These are phyloP conservation scores for Achlya flavicornis DNA, from an alignment of 2,888 invertebrate genomes.

Conservation along the genomic window DNA sequence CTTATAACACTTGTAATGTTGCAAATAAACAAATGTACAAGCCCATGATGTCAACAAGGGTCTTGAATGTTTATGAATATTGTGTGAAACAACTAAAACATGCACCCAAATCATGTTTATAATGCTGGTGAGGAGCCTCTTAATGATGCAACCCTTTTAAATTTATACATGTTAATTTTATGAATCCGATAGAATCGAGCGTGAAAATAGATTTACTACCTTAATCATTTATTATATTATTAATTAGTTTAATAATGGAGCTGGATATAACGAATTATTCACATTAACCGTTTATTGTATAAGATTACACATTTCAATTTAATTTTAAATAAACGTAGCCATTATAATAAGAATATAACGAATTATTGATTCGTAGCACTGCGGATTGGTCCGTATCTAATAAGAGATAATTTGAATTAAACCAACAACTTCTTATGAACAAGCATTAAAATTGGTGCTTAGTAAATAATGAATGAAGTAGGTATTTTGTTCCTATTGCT, in stretches of 20 bases:
- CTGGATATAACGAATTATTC: background rate
- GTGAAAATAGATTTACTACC: background rate
- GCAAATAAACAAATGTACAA: constrained; percentile 48
- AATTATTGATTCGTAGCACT: constrained; percentile 2
- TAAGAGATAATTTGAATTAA: constrained; percentile 5
- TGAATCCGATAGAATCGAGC: background rate
- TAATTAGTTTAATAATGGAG: background rate
- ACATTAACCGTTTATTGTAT: too few relatives aligned
- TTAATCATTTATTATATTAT: background rate
- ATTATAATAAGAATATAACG: too few relatives aligned
- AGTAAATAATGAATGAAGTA: background rate
- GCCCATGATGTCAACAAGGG: constrained; percentile 37
- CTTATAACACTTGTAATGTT: constrained; percentile 46
- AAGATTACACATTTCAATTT: too few relatives aligned
- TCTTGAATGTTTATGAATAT: constrained; percentile 46
- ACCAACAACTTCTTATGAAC: background rate
- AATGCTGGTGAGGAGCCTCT: constrained; percentile 31
- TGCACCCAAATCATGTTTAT: constrained; percentile 53
- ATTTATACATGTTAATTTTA: background rate
- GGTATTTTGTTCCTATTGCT: background rate
- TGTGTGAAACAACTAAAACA: constrained; percentile 59
- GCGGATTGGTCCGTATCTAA: background rate
- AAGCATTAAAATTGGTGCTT: background rate
- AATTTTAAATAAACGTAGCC: too few relatives aligned
- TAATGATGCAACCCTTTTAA: constrained; percentile 22